Evolutionary conservation across 2,888 invertebrate species (phyloP).

Genomic region (Microctonus aethiopoides): DNA sequence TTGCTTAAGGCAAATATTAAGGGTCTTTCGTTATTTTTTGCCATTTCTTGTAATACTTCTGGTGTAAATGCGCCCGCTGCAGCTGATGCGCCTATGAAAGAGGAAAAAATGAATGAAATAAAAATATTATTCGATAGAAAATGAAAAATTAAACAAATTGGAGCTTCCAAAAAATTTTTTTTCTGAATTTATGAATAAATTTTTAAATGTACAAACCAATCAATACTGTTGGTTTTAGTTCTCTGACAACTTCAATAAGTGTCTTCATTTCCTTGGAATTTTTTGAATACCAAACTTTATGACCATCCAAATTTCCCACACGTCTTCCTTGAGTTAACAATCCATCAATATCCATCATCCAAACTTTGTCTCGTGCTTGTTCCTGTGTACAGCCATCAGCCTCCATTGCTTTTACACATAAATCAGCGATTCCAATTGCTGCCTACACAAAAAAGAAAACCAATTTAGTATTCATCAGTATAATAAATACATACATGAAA

Average conservation of each 20-base stretch:
- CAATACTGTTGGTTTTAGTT: constrained; percentile 87
- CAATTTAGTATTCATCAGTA: background rate
- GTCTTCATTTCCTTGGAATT: constrained; percentile 82
- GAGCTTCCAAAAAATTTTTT: no score
- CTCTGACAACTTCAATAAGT: constrained; percentile 82
- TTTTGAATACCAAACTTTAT: constrained; percentile 80
- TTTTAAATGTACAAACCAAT: constrained; percentile 75
- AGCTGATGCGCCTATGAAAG: constrained; percentile 85
- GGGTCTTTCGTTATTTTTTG: constrained; percentile 85
- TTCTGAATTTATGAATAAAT: background rate
- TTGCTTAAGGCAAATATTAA: constrained; percentile 97
- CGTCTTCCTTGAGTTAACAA: constrained; percentile 79
- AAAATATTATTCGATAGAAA: no score
- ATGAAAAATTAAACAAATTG: no score
- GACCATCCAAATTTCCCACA: constrained; percentile 76
- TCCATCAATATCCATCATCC: constrained; percentile 96
- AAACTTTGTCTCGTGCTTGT: constrained; percentile 90
- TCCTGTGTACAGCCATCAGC: constrained; percentile 72
- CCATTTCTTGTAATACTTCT: constrained; percentile 88
- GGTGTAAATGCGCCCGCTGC: constrained; percentile 91
- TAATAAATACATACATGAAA: background rate
- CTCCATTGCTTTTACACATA: constrained; percentile 90
- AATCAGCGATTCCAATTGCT: constrained; percentile 90
- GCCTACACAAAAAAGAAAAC: constrained; percentile 72
- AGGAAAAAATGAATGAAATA: no score